Evolutionary conservation across 2,113 vertebrate genomes (phyloP), one percentile per base, ranked within the genome.

Genomic region (Callithrix jacchus): DNA sequence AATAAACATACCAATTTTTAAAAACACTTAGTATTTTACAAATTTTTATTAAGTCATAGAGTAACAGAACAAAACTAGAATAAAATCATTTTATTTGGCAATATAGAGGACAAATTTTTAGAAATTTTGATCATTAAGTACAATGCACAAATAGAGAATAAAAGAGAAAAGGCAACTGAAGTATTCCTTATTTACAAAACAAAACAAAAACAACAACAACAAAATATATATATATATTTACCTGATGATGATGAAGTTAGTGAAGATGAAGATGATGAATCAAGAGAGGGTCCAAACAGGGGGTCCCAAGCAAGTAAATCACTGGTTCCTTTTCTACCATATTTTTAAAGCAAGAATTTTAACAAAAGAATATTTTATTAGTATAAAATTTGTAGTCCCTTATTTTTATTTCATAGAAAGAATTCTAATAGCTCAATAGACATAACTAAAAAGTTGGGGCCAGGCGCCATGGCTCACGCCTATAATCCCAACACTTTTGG

Each of bases 261-360:
- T 58, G 98, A 98, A 20, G 98, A 96, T 74, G 99, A 98, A 96
- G 99, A 98, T 6, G 99, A 99, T 66, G 98, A 98, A 21, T 99
- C 98, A 23, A 98, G 96, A 89, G 99, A 98, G 52, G 99, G 99
- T 94, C 98, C 98, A 94, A 99, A 99, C 4, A 99, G 97, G 52
- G 99, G 99, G 97, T 99, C 99, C 99, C 99, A 99, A 93, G 99
- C 99, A 89, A 99, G 98, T 49, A 99, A 99, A 96, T 99, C 99
- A 95, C 98, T 99, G 98, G 98, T 99, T 40, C 98, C 98, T 98
- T 99, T 98, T 95, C 99, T 99, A 76, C 7, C 87, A 98, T 56
- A 96, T 97, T 96, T 76, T n/a, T 95, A 96, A 96, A 93, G 79
- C 4, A 95, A 90, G 35, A 12, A 70, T 94, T 96, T 97, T 83